Conservation (phyloP, 2,797 vertebrate species). For the Periparus ater region DNA sequence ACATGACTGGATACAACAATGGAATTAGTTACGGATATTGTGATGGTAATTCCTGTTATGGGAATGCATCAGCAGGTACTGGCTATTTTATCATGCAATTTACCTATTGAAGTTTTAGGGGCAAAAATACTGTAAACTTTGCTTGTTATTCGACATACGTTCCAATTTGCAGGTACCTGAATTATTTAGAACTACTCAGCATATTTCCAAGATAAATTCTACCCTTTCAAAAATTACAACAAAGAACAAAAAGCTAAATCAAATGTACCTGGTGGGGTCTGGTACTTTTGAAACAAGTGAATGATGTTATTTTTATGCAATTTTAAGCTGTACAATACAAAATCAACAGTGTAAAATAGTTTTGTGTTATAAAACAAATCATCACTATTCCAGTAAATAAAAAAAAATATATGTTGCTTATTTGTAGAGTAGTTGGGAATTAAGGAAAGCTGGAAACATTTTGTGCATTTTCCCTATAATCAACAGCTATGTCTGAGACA, state of each 20-base stretch:
- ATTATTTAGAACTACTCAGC: constrained; percentile 42
- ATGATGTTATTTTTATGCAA: neutral
- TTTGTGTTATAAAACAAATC: constrained; percentile 21
- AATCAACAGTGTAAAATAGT: constrained; percentile 32
- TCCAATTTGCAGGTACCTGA: neutral
- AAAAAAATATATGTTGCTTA: neutral
- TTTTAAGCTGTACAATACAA: constrained; percentile 34
- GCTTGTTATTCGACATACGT: neutral
- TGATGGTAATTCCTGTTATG: neutral
- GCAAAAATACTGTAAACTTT: neutral
- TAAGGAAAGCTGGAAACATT: neutral
- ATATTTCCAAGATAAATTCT: neutral
- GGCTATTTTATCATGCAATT: neutral
- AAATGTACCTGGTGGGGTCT: neutral
- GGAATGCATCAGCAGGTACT: neutral
- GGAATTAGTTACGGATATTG: rapidly evolving
- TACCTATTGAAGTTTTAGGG: neutral
- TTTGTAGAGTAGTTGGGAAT: constrained; percentile 14
- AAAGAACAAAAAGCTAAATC: constrained; percentile 8
- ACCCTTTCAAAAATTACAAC: neutral
- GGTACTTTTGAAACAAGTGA: neutral
- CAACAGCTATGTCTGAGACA: neutral
- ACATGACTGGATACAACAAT: neutral
- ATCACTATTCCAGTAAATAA: neutral
- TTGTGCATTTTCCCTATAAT: neutral